Evolutionary conservation across 1,140 invertebrate species (phyloP).

Genomic region (Ganaspis sp.): DNA sequence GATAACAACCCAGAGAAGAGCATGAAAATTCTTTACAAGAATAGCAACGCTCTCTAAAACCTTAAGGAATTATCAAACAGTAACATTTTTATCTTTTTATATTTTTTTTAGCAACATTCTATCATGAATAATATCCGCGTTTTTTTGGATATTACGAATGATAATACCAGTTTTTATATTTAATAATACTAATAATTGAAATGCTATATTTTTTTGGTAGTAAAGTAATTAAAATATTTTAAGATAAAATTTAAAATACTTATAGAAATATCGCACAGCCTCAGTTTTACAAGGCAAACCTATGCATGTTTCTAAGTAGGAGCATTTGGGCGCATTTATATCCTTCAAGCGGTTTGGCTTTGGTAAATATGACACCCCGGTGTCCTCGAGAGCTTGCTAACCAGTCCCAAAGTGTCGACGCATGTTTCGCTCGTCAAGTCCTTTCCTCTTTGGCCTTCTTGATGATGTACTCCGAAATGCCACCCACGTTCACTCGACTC

Average conservation of each 20-base stretch:
- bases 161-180: not conserved
- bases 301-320: constrained; percentile 18
- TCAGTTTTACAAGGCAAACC: constrained; percentile 1
- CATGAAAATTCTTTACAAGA: constrained; percentile 20
- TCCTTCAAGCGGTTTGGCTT: constrained; percentile 46
- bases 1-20: constrained; percentile 12
- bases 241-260: constrained; percentile 9
- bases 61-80: constrained; percentile 18
- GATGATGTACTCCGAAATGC: constrained; percentile 13
- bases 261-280: constrained; percentile 26
- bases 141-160: not conserved
- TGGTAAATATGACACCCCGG: constrained; percentile 49
- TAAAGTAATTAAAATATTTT: constrained; percentile 22
- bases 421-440: constrained; percentile 22
- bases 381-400: constrained; percentile 6
- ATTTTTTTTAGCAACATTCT: not conserved
- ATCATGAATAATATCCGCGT: not conserved
- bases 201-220: constrained; percentile 15
- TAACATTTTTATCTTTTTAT: constrained; percentile 8
- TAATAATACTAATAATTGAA: constrained; percentile 24
- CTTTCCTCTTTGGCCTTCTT: constrained; percentile 28
- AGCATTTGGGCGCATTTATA: not conserved
- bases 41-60: constrained; percentile 10
- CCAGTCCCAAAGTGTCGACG: constrained; percentile 19
- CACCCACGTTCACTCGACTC: constrained; percentile 16